These are phyloP conservation scores for Trichoplusia ni DNA, from an alignment of 1,140 invertebrate species.

Conservation along the genomic window DNA sequence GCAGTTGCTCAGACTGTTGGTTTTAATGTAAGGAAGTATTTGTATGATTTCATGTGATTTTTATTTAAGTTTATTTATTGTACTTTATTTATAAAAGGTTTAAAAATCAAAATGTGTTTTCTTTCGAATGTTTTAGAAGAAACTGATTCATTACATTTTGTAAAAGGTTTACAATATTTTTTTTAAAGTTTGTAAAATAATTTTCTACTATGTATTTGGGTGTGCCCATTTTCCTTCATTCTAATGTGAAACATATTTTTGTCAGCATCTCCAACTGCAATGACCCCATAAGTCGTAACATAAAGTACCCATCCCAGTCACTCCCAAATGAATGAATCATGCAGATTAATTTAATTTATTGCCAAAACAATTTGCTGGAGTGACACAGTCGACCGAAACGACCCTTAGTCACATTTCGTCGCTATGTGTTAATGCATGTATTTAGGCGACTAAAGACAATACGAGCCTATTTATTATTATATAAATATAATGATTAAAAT, in stretches of 20 bases:
- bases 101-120: neutral
- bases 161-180: no score
- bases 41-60: slow-evolving; percentile 86
- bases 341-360: slow-evolving; percentile 2
- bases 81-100: slow-evolving; percentile 20
- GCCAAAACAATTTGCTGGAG: slow-evolving; percentile 15
- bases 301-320: slow-evolving; percentile 11
- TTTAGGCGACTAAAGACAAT: no score
- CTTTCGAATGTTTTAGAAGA: no score
- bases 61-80: slow-evolving; percentile 31
- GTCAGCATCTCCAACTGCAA: neutral
- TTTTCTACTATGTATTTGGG: no score
- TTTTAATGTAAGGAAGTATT: slow-evolving; percentile 88
- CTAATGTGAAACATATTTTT: neutral
- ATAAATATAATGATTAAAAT: no score
- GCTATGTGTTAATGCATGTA: no score
- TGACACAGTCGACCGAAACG: neutral
- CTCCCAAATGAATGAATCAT: neutral
- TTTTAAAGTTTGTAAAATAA: no score
- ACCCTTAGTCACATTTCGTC: no score
- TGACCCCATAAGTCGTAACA: neutral
- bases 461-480: no score
- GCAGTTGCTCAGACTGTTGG: slow-evolving; percentile 87
- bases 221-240: no score
- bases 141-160: no score